Percentiles rank a stretch among this genome's conserved stretches.
phyloP scores from a whole-genome alignment of 2,797 vertebrate species.

The Xiphophorus birchmanni region DNA sequence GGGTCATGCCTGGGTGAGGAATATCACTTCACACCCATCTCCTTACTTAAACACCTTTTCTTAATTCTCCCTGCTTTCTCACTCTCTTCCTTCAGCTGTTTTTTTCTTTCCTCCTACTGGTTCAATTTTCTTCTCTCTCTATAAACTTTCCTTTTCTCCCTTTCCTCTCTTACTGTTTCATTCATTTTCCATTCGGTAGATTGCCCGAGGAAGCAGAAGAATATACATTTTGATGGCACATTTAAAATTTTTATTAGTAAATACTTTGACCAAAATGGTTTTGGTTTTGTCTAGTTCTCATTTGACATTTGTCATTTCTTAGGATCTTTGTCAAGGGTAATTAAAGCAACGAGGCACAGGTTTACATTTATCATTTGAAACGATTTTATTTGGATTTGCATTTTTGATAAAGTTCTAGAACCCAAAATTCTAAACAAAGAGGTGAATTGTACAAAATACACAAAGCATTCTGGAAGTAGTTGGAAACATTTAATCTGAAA shows the following conservation, averaged over 20 bases:
- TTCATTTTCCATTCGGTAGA: conserved; percentile 21
- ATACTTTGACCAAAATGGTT: background rate
- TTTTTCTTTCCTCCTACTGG: background rate
- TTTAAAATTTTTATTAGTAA: background rate
- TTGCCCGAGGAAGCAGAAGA: conserved; percentile 36
- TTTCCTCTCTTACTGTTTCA: background rate
- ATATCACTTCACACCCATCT: conserved; percentile 75
- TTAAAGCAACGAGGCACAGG: background rate
- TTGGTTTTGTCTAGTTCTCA: background rate
- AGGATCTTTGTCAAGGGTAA: background rate
- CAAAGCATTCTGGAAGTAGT: background rate
- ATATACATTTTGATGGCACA: conserved; percentile 19
- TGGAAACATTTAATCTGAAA: background rate
- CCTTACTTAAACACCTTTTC: conserved; percentile 43
- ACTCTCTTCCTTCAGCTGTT: conserved; percentile 2
- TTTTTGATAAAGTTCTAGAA: background rate
- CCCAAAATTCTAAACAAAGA: background rate
- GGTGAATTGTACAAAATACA: background rate
- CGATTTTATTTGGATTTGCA: background rate
- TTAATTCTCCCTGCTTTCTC: conserved; percentile 31
- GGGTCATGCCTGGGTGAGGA: conserved; percentile 81
- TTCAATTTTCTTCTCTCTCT: background rate
- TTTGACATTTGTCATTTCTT: background rate
- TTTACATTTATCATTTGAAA: background rate
- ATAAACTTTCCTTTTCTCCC: background rate